Evolutionary conservation across 2,797 vertebrate species (phyloP).

Genomic region (Mormyrus proboscirostris): DNA sequence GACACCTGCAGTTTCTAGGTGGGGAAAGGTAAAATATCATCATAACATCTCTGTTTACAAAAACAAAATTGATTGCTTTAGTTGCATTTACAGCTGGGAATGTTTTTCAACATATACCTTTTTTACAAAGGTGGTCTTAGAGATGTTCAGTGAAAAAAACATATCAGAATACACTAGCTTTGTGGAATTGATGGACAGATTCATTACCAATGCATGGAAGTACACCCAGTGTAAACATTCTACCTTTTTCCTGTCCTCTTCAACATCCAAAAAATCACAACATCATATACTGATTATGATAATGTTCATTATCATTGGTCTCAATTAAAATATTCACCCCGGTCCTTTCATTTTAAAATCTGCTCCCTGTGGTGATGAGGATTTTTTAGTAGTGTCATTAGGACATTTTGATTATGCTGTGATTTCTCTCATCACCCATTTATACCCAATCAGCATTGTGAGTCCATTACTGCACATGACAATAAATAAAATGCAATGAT

Average conservation of each 20-base stretch:
- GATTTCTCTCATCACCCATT: constrained; percentile 34
- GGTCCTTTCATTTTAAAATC: constrained; percentile 55
- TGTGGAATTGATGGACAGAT: neutral
- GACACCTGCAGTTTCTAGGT: neutral
- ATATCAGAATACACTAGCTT: neutral
- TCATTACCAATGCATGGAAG: neutral
- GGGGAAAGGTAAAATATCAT: neutral
- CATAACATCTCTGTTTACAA: neutral
- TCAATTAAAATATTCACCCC: constrained; percentile 62
- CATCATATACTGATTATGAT: constrained; percentile 60
- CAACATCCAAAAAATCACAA: constrained; percentile 56
- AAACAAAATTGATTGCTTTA: neutral
- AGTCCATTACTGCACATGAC: constrained; percentile 41
- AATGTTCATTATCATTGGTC: constrained; percentile 71
- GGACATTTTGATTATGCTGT: constrained; percentile 44
- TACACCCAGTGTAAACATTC: neutral
- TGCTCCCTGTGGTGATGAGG: constrained; percentile 57
- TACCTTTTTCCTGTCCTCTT: constrained; percentile 11
- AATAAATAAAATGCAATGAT: constrained; percentile 19
- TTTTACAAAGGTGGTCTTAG: neutral
- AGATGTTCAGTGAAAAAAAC: neutral
- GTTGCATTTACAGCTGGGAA: neutral
- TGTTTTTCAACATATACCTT: neutral
- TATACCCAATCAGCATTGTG: constrained; percentile 37
- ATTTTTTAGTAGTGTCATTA: constrained; percentile 58